Evolutionary conservation across 2,113 vertebrate species (phyloP), one percentile per base, ranked within the genome.

Genomic region (Arenaria interpres): DNA sequence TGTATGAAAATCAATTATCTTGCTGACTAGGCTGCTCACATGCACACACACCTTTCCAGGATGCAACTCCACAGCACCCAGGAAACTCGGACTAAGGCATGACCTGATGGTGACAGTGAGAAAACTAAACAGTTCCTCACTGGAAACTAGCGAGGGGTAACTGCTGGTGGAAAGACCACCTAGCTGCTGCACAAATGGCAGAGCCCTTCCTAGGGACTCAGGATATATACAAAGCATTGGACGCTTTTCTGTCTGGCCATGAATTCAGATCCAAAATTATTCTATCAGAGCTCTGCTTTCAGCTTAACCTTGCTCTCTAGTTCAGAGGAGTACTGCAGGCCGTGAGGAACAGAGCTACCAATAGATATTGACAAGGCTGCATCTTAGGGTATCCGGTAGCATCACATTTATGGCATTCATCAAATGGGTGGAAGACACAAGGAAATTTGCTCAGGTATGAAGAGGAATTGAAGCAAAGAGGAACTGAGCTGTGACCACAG

Each of bases 221-320:
- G 32, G 22, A 9, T 6, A 37, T 32, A 12, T 3, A 21, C 9
- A 56, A 48, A 69, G 9, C 8, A 16, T 51, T 19, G 15, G 5
- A 39, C 28, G 76, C 14, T 89, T 77, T 92, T 35, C 50, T 77
- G 24, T 15, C 27, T 25, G 16, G 33, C 8, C 35, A 19, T 48
- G 54, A 64, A 50, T 69, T 73, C 75, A 48, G 41, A 76, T 53
- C 22, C n/a, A 5, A 50, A 74, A 17, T 62, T 86, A 25, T n/a
- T 90, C 32, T 35, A 18, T 23, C 0, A 0, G 20, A 25, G 62
- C 51, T 30, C 33, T 28, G 12, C 14, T 69, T 83, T 57, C 46
- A 64, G 35, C 41, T 62, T 57, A 62, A 53, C 30, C 23, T 66
- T 69, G 33, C 24, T 71, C 14, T 90, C 41, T 46, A 50, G 4